Conservation (phyloP, 64 coral and sea anemone genomes). For the Acropora tenuis region DNA sequence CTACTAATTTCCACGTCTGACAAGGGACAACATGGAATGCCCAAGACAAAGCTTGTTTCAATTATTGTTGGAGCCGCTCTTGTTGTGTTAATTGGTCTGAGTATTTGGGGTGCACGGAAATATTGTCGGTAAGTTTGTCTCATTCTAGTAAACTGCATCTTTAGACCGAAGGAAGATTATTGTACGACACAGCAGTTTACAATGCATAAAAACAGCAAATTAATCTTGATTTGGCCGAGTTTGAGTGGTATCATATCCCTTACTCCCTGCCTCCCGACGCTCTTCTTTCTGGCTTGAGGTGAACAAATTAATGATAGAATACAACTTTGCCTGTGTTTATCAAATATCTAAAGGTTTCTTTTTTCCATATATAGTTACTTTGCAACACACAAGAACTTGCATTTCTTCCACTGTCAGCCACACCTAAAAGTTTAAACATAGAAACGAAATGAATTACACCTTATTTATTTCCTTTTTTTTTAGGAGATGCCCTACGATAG, state of each 20-base stretch:
- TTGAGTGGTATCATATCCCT: neutral
- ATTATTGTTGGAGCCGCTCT: neutral
- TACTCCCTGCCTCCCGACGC: neutral
- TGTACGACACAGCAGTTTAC: neutral
- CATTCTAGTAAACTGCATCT: neutral
- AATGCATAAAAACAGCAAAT: neutral
- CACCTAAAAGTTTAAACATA: neutral
- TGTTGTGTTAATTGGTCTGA: neutral
- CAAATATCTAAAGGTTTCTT: neutral
- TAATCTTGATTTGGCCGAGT: too few species aligned
- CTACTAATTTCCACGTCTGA: neutral
- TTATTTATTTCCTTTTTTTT: neutral
- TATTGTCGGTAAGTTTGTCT: neutral
- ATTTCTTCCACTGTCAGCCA: neutral
- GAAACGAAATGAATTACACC: neutral
- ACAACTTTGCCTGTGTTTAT: neutral
- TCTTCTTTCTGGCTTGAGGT: neutral
- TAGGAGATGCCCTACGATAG: neutral
- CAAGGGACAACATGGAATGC: neutral
- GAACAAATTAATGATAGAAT: neutral
- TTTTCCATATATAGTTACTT: neutral
- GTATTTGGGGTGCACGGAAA: conserved; percentile 8
- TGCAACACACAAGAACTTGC: neutral
- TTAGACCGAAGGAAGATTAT: neutral
- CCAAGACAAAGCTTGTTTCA: neutral